Evolutionary conservation across 2,888 invertebrate species (phyloP), one percentile per base, ranked within the genome.

Genomic region (Drosophila falleni): DNA sequence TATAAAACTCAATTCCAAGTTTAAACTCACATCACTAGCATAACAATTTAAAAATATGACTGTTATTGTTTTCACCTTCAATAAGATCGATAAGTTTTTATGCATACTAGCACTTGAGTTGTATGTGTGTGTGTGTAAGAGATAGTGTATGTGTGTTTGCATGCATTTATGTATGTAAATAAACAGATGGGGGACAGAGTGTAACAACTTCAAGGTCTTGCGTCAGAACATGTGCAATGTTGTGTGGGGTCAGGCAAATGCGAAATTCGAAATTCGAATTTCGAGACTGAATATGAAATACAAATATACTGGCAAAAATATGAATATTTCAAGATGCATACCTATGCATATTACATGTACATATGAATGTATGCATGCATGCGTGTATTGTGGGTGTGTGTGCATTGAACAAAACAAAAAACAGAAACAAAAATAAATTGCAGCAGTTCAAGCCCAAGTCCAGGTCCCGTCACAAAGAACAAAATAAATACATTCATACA

Each of bases 201-300:
- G 61, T 53, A 74, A 69, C 71, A 71, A 66, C 76, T 70, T 74
- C 86, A 84, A 84, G 83, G 83, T 75, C 80, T 78, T 67, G 65
- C 67, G 74, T 69, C 78, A 78, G 78, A 74, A 67, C 78, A 72
- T 61, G 53, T 62, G 70, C 70, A 71, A 77, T 86, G 84, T 84
- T 84, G 87, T 83, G 83, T 80, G 83, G 83, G 87, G 83, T 84
- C 83, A 86, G 87, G 76, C 87, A 74, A 74, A 79, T 67, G 60
- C 70, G 58, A 74, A 59, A 23, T 4, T 23, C 23, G 29, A 29
- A 29, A 1, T 29, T 2, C 29, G 29, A 29, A 29, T 29, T 29
- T 29, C 29, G 29, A 29, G 29, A 51, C 62, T 31, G 37, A 67
- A 61, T 49, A 47, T 23, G 13, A 56, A 61, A 51, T 42, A 35